These are phyloP conservation scores for Phocoena phocoena DNA, from an alignment of 2,113 vertebrate genomes.

Conservation along the genomic window DNA sequence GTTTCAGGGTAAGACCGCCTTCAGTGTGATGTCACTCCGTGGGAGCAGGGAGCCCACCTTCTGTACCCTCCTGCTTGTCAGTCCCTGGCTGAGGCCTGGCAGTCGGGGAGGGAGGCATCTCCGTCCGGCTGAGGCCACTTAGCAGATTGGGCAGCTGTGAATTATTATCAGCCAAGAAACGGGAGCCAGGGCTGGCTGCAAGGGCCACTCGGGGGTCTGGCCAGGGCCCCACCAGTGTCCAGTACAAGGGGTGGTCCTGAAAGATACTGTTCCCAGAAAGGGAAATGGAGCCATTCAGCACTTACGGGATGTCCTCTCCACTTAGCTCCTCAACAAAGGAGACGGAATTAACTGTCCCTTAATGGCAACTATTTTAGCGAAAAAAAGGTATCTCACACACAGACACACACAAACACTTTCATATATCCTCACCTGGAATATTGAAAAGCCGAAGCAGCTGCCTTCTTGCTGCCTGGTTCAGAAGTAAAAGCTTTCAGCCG, in stretches of 20 bases:
- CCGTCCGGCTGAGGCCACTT: neutral
- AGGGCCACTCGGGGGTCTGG: rapidly evolving
- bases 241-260: neutral
- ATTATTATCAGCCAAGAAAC: neutral
- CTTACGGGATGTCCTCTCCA: neutral
- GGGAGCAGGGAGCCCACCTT: neutral
- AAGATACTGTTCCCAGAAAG: neutral
- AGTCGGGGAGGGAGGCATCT: neutral
- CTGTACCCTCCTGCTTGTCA: neutral
- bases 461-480: neutral
- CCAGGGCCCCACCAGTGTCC: neutral
- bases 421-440: neutral
- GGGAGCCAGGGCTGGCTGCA: neutral
- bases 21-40: neutral
- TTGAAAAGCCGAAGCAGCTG: neutral
- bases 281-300: neutral
- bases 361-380: neutral
- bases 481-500: rapidly evolving
- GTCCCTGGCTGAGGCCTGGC: neutral
- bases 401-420: neutral
- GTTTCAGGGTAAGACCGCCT: neutral
- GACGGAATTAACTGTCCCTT: neutral
- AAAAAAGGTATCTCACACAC: neutral
- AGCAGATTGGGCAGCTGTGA: neutral
- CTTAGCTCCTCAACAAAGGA: neutral